phyloP scores from a whole-genome alignment of 2,888 invertebrate genomes.

The Abrostola tripartita region DNA sequence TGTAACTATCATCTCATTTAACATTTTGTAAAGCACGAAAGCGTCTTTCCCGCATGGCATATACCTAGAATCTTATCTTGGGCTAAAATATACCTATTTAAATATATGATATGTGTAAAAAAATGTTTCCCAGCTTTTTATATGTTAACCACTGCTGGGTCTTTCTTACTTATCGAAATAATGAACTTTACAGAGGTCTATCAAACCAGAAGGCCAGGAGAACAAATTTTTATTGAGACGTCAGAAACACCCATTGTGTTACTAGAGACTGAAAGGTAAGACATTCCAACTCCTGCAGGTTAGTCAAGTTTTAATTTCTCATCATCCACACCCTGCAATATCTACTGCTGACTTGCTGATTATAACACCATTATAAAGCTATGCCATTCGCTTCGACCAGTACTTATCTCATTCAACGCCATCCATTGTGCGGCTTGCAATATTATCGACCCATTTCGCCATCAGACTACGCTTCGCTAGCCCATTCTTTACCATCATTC shows the following conservation, averaged over 20 bases:
- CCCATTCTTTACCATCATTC: no score
- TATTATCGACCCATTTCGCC: no score
- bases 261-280: slow-evolving; percentile 79
- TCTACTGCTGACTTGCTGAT: not conserved
- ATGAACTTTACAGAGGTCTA: slow-evolving; percentile 78
- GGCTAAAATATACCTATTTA: not conserved
- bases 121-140: no score
- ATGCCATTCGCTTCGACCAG: no score
- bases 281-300: not conserved
- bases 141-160: no score
- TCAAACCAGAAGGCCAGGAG: slow-evolving; percentile 68
- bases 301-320: no score
- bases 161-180: no score
- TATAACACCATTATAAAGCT: no score
- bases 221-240: slow-evolving; percentile 69
- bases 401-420: no score
- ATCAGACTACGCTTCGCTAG: not conserved
- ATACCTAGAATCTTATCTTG: not conserved
- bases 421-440: no score
- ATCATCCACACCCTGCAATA: not conserved
- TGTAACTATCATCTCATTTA: no score
- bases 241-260: slow-evolving; percentile 73
- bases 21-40: no score
- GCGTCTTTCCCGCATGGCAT: not conserved
- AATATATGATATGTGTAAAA: not conserved